phyloP scores from a whole-genome alignment of 1,140 invertebrate genomes.

The Galleria mellonella region DNA sequence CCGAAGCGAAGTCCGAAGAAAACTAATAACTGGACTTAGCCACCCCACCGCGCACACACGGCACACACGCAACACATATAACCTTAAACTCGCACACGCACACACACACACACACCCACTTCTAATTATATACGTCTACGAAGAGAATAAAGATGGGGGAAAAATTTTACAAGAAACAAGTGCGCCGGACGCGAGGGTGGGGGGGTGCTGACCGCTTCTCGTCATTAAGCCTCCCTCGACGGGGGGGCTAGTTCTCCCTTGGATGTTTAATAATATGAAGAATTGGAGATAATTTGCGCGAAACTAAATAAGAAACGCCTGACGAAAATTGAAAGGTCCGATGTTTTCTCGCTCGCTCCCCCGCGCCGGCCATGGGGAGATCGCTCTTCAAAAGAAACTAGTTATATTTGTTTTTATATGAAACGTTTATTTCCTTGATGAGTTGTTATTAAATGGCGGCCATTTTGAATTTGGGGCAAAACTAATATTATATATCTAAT shows the following conservation, averaged over 20 bases:
- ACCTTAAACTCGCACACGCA: constrained; percentile 22
- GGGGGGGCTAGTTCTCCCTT: constrained; percentile 52
- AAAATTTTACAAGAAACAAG: constrained; percentile 72
- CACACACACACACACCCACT: constrained; percentile 23
- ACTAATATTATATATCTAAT: too few relatives aligned
- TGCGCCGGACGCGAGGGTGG: constrained; percentile 40
- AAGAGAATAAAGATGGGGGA: constrained; percentile 72
- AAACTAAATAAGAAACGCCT: constrained; percentile 72
- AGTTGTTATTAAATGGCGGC: background rate
- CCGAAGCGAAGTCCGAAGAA: constrained; percentile 62
- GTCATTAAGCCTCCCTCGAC: constrained; percentile 52
- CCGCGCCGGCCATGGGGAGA: constrained; percentile 2
- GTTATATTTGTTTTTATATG: constrained; percentile 1
- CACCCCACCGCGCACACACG: constrained; percentile 12
- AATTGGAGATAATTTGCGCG: constrained; percentile 74
- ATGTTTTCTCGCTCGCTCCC: constrained; percentile 15
- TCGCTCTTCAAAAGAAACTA: background rate
- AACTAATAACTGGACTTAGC: constrained; percentile 65
- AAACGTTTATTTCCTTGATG: constrained; percentile 3
- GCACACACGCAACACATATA: constrained; percentile 22
- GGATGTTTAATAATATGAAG: constrained; percentile 73
- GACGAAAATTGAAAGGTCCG: constrained; percentile 70
- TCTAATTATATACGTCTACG: constrained; percentile 71
- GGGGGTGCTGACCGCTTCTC: constrained; percentile 55
- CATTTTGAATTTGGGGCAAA: too few relatives aligned